Evolutionary conservation across 2,888 invertebrate species (phyloP).

Genomic region (Dasysyrphus tricinctus): DNA sequence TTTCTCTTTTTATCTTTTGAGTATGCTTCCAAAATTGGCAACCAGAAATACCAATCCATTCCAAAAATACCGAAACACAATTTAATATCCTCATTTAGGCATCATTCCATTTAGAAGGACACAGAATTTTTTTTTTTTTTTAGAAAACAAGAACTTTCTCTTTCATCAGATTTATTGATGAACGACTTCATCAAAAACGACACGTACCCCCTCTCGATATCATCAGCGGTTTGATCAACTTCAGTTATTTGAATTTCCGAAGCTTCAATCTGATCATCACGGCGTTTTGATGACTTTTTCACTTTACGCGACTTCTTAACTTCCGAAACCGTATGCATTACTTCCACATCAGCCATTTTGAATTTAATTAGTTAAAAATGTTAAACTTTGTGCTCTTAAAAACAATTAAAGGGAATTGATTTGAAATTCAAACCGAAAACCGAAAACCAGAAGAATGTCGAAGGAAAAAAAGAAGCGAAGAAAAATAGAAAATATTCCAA

Average conservation of each 20-base stretch:
- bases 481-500: conserved; percentile 45
- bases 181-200: conserved; percentile 83
- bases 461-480: conserved; percentile 6
- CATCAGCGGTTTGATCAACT: conserved; percentile 88
- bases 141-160: conserved; percentile 53
- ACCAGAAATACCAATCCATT: conserved; percentile 12
- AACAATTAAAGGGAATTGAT: background rate
- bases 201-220: conserved; percentile 93
- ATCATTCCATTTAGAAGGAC: conserved; percentile 22
- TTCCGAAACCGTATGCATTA: conserved; percentile 93
- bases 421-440: conserved; percentile 30
- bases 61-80: conserved; percentile 51
- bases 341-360: conserved; percentile 95
- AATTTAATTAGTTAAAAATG: conserved; percentile 1
- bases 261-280: conserved; percentile 87
- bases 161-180: conserved; percentile 1
- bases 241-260: conserved; percentile 93
- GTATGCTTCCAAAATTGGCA: conserved; percentile 47
- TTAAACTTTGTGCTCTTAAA: conserved; percentile 13
- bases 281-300: conserved; percentile 93
- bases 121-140: background rate
- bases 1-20: background rate
- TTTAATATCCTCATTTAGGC: conserved; percentile 18
- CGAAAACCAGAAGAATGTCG: background rate
- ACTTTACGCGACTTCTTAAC: conserved; percentile 94